phyloP scores from a whole-genome alignment of 2,888 invertebrate genomes.

The Melikaiella ostensackeni region DNA sequence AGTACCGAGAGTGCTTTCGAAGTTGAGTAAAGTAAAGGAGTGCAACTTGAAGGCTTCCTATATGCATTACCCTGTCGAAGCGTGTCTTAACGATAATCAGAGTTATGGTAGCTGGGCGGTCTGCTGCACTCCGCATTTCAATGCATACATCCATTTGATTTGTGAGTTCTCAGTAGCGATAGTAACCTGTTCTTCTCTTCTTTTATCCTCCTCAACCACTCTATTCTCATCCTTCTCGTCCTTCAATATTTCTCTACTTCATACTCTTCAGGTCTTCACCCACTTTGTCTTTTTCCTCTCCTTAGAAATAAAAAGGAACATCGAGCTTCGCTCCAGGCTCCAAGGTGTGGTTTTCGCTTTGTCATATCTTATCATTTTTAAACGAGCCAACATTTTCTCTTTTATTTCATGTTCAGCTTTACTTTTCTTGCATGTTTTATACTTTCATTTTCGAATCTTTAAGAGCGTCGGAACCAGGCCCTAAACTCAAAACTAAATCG shows the following conservation, averaged over 20 bases:
- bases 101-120: slow-evolving; percentile 57
- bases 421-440: not conserved
- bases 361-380: slow-evolving; percentile 8
- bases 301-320: not conserved
- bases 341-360: slow-evolving; percentile 6
- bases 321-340: not conserved
- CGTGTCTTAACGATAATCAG: slow-evolving; percentile 64
- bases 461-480: no score
- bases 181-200: slow-evolving; percentile 2
- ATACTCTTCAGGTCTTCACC: not conserved
- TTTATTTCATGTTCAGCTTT: not conserved
- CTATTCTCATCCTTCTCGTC: slow-evolving; percentile 49
- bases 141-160: slow-evolving; percentile 58
- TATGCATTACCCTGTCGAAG: slow-evolving; percentile 62
- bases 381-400: not conserved
- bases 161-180: slow-evolving; percentile 60
- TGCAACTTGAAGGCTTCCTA: slow-evolving; percentile 11
- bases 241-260: slow-evolving; percentile 43
- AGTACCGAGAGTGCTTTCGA: not conserved
- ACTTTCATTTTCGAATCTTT: no score
- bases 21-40: not conserved
- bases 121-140: slow-evolving; percentile 21
- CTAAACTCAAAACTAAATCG: no score
- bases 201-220: slow-evolving; percentile 43
- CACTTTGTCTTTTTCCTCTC: not conserved